Conservation (phyloP, 2,797 vertebrate genomes). For the Pogoniulus pusillus region DNA sequence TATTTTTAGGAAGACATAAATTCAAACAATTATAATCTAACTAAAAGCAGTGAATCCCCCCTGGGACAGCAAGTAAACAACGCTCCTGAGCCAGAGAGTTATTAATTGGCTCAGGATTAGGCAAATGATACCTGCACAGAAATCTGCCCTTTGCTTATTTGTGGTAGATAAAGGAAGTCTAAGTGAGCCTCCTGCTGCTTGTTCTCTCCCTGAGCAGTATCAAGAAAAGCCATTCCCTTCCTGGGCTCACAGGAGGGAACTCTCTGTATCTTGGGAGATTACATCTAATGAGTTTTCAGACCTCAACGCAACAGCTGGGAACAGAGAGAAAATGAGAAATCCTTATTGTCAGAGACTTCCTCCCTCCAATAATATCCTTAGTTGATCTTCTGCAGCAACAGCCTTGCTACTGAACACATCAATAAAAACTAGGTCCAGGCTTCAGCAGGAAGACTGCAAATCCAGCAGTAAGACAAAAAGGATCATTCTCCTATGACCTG, state of each 20-base stretch:
- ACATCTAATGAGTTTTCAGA: neutral
- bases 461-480: neutral
- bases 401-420: neutral
- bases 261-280: neutral
- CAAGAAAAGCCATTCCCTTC: neutral
- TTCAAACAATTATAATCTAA: neutral
- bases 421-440: neutral
- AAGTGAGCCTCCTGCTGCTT: neutral
- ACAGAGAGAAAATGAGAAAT: neutral
- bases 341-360: neutral
- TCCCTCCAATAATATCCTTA: neutral
- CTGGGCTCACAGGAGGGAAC: neutral
- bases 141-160: neutral
- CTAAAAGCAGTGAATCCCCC: neutral
- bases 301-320: neutral
- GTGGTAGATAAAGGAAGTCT: neutral
- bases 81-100: neutral
- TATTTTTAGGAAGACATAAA: constrained; percentile 23
- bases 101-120: neutral
- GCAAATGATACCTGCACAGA: neutral
- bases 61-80: neutral
- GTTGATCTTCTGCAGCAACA: neutral
- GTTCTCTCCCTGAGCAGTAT: neutral
- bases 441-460: neutral
- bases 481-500: neutral